phyloP scores from a whole-genome alignment of 2,797 vertebrate genomes.

The Coluber constrictor region DNA sequence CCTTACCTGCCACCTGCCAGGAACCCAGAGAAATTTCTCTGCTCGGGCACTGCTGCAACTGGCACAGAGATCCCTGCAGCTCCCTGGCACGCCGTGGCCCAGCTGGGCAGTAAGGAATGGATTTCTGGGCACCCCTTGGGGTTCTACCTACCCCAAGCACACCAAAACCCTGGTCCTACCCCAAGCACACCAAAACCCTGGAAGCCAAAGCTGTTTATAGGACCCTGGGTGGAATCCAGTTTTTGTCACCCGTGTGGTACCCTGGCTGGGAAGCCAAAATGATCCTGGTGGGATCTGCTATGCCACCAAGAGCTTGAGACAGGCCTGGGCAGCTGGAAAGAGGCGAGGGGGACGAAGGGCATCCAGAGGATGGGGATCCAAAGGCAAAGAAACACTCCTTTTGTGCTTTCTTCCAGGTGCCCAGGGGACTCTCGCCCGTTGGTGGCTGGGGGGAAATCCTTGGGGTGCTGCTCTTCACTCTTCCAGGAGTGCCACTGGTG shows the following conservation, averaged over 20 bases:
- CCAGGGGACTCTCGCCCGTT: not conserved
- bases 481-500: slow-evolving; percentile 3
- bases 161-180: not conserved
- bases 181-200: not conserved
- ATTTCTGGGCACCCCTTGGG: too few species aligned
- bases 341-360: not conserved
- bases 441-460: not conserved
- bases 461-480: slow-evolving; percentile 6
- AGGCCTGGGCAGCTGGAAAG: not conserved
- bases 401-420: not conserved
- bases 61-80: not conserved
- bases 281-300: not conserved
- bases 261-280: not conserved
- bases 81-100: not conserved
- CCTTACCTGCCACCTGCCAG: not conserved
- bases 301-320: not conserved
- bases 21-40: not conserved
- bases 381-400: not conserved
- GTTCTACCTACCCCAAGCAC: not conserved
- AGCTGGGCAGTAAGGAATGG: slow-evolving; percentile 17
- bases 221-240: not conserved
- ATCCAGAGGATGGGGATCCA: too few species aligned
- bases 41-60: not conserved
- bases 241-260: not conserved
- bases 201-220: not conserved